phyloP scores from a whole-genome alignment of 2,888 invertebrate species.

The Dolomedes plantarius region DNA sequence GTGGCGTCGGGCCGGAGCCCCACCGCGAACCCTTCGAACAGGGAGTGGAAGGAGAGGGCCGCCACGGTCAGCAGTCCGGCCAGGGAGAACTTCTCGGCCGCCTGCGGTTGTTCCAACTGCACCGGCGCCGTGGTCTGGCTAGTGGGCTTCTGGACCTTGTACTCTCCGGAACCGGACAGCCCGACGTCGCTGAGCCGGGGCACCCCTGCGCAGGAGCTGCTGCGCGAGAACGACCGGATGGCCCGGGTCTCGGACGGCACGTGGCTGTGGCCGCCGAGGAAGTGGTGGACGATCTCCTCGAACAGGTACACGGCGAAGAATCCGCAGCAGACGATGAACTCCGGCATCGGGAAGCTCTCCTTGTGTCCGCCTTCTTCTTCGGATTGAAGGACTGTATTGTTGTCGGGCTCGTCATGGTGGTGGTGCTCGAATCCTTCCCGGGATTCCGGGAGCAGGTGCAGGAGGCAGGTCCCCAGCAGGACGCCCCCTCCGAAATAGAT shows the following conservation, averaged over 20 bases:
- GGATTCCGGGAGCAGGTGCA: constrained; percentile 88
- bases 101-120: background rate
- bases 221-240: constrained; percentile 44
- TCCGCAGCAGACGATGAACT: constrained; percentile 85
- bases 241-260: constrained; percentile 53
- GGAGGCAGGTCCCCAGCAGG: constrained; percentile 86
- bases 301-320: constrained; percentile 87
- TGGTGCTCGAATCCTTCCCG: constrained; percentile 81
- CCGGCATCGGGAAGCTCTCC: constrained; percentile 81
- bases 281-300: constrained; percentile 80
- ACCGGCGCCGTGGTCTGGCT: background rate
- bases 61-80: constrained; percentile 83
- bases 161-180: background rate
- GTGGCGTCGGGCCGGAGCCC: constrained; percentile 84
- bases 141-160: background rate
- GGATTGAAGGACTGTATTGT: background rate
- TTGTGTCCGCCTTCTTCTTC: constrained; percentile 5
- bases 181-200: background rate
- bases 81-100: constrained; percentile 24
- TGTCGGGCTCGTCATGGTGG: constrained; percentile 1
- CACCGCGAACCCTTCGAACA: constrained; percentile 90
- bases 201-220: constrained; percentile 20
- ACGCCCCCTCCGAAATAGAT: constrained; percentile 91
- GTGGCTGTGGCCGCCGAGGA: constrained; percentile 56
- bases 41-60: constrained; percentile 89